These are phyloP conservation scores for Vultur gryphus DNA, from an alignment of 2,797 vertebrate genomes.

Conservation along the genomic window DNA sequence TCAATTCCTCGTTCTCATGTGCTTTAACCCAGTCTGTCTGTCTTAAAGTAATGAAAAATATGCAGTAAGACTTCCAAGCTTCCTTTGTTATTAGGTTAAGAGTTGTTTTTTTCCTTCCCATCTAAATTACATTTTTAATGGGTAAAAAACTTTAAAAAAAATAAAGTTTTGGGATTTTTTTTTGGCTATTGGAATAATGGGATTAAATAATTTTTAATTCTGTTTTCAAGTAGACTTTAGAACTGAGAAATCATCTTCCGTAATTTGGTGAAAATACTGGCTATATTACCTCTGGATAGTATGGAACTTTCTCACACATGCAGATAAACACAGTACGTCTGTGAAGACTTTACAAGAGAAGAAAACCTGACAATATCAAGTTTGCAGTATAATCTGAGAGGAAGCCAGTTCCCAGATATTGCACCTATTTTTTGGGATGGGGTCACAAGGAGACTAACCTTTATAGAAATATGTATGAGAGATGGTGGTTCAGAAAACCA, in stretches of 20 bases:
- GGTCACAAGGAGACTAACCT: background rate
- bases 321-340: background rate
- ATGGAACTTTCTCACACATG: background rate
- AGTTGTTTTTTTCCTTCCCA: background rate
- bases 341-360: background rate
- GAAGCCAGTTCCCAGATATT: background rate
- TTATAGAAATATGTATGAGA: background rate
- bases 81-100: background rate
- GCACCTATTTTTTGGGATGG: background rate
- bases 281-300: background rate
- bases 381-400: background rate
- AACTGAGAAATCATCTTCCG: background rate
- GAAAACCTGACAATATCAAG: background rate
- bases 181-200: background rate
- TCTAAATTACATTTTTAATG: background rate
- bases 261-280: background rate
- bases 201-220: background rate
- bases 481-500: rapidly evolving
- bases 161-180: background rate
- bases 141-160: background rate
- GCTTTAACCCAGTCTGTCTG: background rate
- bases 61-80: background rate
- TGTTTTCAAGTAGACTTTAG: background rate
- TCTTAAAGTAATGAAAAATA: background rate
- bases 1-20: background rate